These are phyloP conservation scores for Euleptes europaea DNA, from an alignment of 2,113 vertebrate genomes.

Conservation along the genomic window DNA sequence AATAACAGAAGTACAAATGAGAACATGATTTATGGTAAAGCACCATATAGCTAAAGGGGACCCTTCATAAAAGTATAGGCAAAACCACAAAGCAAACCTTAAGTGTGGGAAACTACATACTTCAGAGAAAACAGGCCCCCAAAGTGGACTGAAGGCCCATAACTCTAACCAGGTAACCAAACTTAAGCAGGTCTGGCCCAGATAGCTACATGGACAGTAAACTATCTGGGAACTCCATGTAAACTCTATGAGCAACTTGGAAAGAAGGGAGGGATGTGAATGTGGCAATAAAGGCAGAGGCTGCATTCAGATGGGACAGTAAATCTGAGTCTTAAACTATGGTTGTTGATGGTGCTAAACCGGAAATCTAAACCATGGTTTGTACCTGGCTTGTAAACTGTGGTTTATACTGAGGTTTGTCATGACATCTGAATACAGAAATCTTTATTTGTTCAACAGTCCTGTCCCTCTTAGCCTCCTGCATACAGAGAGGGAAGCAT, in stretches of 20 bases:
- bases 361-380: no score
- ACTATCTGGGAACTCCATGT: neutral
- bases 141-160: neutral
- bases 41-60: neutral
- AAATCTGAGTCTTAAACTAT: no score
- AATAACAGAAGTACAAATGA: neutral
- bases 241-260: neutral
- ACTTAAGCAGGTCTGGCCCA: neutral
- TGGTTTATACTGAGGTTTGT: no score
- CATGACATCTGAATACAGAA: no score
- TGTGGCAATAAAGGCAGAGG: no score
- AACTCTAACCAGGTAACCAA: neutral
- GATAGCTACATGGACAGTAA: neutral
- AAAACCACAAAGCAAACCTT: neutral
- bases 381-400: no score
- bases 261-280: no score
- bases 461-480: no score
- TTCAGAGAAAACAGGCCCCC: neutral
- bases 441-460: no score
- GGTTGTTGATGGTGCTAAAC: no score
- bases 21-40: neutral
- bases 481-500: no score
- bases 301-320: no score
- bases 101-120: neutral
- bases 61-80: neutral